Evolutionary conservation across 2,797 vertebrate species (phyloP).

Genomic region (Xyrichtys novacula): DNA sequence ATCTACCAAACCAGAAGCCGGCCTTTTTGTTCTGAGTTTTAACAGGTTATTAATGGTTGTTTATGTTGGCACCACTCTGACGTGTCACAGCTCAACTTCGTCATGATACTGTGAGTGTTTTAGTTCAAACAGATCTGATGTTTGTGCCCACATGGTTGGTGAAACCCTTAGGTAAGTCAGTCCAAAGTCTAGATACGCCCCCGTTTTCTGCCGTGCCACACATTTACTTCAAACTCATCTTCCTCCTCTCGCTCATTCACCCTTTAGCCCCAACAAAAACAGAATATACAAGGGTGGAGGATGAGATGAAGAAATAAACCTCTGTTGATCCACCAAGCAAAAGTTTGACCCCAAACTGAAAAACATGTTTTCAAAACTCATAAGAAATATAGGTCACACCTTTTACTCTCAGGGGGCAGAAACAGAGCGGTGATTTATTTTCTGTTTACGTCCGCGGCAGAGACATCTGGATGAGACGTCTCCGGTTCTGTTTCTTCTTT

Average conservation of each 20-base stretch:
- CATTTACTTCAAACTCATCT: no score
- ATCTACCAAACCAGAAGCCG: no score
- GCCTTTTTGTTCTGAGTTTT: no score
- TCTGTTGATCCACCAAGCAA: slow-evolving; percentile 25
- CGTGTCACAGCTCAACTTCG: no score
- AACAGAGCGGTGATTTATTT: slow-evolving; percentile 20
- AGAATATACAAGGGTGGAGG: not conserved
- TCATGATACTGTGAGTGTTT: no score
- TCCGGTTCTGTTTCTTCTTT: slow-evolving; percentile 8
- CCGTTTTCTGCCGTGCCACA: no score
- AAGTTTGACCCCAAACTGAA: slow-evolving; percentile 45
- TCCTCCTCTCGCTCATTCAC: slow-evolving; percentile 25
- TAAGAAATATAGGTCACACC: slow-evolving; percentile 30
- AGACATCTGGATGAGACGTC: slow-evolving; percentile 61
- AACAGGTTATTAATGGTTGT: no score
- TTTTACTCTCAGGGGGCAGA: slow-evolving; percentile 45
- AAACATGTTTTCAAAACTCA: slow-evolving; percentile 20
- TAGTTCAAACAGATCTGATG: no score
- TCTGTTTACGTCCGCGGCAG: slow-evolving; percentile 32
- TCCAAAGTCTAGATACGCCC: no score
- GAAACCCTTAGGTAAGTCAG: no score
- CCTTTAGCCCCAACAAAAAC: slow-evolving; percentile 32
- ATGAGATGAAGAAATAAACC: slow-evolving; percentile 39
- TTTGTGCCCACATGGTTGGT: no score
- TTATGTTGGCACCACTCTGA: no score